Base-by-base conservation (phyloP, 1,140 invertebrate genomes). In the Caenorhabditis tropicalis region DNA sequence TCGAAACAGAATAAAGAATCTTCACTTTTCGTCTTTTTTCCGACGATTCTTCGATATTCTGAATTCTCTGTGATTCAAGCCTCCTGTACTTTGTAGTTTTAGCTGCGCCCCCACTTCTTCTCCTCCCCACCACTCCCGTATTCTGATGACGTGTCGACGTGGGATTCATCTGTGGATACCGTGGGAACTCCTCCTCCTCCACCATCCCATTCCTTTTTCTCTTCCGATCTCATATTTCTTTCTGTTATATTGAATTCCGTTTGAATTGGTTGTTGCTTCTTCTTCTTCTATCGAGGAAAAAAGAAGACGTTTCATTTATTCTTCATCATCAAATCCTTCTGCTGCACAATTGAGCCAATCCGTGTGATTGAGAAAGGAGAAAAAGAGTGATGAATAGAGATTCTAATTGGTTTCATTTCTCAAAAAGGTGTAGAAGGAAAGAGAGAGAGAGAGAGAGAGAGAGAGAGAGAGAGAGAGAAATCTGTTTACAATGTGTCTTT, bases 211-310 rank as follows among this genome's bases (percentile, higher is more conserved):
- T n/a, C n/a, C n/a, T n/a, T n/a, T n/a, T n/a, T n/a, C n/a, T n/a
- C n/a, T n/a, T n/a, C 36, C 29, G 58, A 74, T 74, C 65, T 74
- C 65, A 74, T 74, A 74, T 74, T 74, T 74, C 65, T 74, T 74
- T 39, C 36, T 36, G 5, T 74, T 43, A 74, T 74, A 43, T 39
- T 27, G 65, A 74, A 74, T 74, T 74, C 65, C 65, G 19, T 6
- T 43, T 65, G 58, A 65, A 65, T 65, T 36, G 58, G 6, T 27
- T 9, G n/a, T n/a, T n/a, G n/a, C n/a, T n/a, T n/a, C n/a, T n/a
- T n/a, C n/a, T n/a, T n/a, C n/a, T n/a, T n/a, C n/a, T n/a, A n/a
- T n/a, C n/a, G n/a, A n/a, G n/a, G 9, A 10, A 1, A 4, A 9
- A 9, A 58, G 56, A 58, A 58, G 24, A 58, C 27, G 56, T 58